phyloP scores from a whole-genome alignment of 2,797 vertebrate species.

The Gymnodraco acuticeps region DNA sequence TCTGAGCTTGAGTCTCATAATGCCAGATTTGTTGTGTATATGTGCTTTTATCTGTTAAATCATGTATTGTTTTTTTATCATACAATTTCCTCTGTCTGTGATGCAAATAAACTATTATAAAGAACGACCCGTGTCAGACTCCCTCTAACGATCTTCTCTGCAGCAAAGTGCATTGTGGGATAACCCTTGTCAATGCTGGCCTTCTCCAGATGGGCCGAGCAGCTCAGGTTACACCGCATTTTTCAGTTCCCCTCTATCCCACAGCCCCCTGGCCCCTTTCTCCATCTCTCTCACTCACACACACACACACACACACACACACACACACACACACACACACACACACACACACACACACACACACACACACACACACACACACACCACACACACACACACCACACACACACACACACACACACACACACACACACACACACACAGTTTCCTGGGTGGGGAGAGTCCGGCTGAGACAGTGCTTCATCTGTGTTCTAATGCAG shows the following conservation, averaged over 20 bases:
- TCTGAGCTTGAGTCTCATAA: neutral
- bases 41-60: constrained; percentile 16
- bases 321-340: constrained; percentile 36
- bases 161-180: constrained; percentile 87
- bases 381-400: constrained; percentile 18
- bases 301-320: constrained; percentile 35
- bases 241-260: constrained; percentile 77
- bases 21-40: constrained; percentile 9
- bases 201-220: constrained; percentile 84
- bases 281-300: constrained; percentile 44
- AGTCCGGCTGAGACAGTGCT: constrained; percentile 76
- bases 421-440: constrained; percentile 35
- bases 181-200: constrained; percentile 78
- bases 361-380: neutral
- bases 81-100: constrained; percentile 43
- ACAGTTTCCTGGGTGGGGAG: constrained; percentile 69
- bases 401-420: constrained; percentile 36
- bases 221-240: constrained; percentile 87
- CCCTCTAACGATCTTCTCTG: constrained; percentile 77
- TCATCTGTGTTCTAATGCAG: constrained; percentile 79
- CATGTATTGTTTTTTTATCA: constrained; percentile 10
- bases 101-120: constrained; percentile 79
- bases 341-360: constrained; percentile 37
- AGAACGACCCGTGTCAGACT: constrained; percentile 71
- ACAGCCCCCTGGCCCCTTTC: constrained; percentile 67